A percentile compares a stretch with the other conserved stretches of the same genome.
Conservation (phyloP, 1,140 invertebrate species). For the Macrobrachium rosenbergii region DNA sequence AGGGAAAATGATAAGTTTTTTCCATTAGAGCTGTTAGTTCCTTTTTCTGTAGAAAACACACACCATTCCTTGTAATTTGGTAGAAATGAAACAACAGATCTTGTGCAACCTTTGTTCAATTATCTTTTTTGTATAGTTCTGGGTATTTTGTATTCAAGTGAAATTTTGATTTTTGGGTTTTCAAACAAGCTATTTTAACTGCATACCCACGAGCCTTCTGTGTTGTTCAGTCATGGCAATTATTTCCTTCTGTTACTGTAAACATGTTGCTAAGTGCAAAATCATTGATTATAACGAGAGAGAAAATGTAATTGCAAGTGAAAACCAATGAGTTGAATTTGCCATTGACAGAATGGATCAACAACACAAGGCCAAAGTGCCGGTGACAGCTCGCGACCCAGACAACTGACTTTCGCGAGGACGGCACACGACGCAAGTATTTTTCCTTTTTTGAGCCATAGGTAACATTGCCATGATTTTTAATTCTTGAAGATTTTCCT, state of each 20-base stretch:
- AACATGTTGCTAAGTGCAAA: conserved; percentile 18
- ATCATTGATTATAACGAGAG: conserved; percentile 32
- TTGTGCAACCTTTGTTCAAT: too few relatives aligned
- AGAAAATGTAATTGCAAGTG: conserved; percentile 41
- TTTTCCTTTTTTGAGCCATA: conserved; percentile 62
- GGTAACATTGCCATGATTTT: conserved; percentile 50
- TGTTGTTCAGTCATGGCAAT: conserved; percentile 51
- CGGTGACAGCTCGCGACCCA: conserved; percentile 61
- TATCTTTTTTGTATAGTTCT: too few relatives aligned
- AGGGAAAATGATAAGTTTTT: too few relatives aligned
- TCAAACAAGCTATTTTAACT: conserved; percentile 12
- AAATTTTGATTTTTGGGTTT: not conserved
- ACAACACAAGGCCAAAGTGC: conserved; percentile 62
- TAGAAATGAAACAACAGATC: too few relatives aligned
- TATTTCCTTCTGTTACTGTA: not conserved
- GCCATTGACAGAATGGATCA: conserved; percentile 62
- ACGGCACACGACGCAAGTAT: conserved; percentile 63
- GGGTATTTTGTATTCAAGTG: not conserved
- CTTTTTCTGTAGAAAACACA: too few relatives aligned
- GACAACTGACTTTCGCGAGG: conserved; percentile 63
- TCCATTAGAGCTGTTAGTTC: too few relatives aligned
- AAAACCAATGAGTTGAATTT: conserved; percentile 57
- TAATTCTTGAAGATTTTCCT: conserved; percentile 21
- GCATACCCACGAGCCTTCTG: conserved; percentile 37
- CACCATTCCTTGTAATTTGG: too few relatives aligned